A percentile compares a stretch with the other conserved stretches of the same genome.
These are phyloP conservation scores for Poeciliopsis turneri DNA, from an alignment of 2,797 vertebrate species.

Conservation along the genomic window DNA sequence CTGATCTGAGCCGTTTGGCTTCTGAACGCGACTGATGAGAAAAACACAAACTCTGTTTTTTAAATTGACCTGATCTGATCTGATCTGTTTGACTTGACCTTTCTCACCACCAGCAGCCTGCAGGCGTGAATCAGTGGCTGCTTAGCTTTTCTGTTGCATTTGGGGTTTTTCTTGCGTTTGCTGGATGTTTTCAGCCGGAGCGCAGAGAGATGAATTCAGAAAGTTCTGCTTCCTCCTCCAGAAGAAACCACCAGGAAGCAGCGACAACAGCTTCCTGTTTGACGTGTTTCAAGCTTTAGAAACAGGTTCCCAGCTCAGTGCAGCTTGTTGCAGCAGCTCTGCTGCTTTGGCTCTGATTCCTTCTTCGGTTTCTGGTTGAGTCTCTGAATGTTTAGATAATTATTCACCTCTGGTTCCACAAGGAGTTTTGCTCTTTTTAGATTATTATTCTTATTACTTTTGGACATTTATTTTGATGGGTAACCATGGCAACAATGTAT, in stretches of 20 bases:
- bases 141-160: too few species aligned
- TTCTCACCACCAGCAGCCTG: neutral
- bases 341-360: too few species aligned
- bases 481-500: neutral
- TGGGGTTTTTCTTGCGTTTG: too few species aligned
- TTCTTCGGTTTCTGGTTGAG: neutral
- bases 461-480: neutral
- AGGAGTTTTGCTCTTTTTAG: neutral
- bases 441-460: neutral
- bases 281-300: neutral
- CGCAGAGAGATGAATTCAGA: neutral
- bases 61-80: neutral
- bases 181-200: too few species aligned
- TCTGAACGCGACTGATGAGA: too few species aligned
- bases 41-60: too few species aligned
- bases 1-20: neutral
- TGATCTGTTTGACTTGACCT: neutral
- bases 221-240: too few species aligned
- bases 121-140: constrained; percentile 27
- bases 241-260: constrained; percentile 2
- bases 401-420: neutral
- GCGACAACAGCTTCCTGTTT: neutral
- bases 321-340: too few species aligned
- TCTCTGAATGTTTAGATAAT: neutral
- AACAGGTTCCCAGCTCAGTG: too few species aligned